Evolutionary conservation across 2,888 invertebrate genomes (phyloP).

Genomic region (Yponomeuta malinellus): DNA sequence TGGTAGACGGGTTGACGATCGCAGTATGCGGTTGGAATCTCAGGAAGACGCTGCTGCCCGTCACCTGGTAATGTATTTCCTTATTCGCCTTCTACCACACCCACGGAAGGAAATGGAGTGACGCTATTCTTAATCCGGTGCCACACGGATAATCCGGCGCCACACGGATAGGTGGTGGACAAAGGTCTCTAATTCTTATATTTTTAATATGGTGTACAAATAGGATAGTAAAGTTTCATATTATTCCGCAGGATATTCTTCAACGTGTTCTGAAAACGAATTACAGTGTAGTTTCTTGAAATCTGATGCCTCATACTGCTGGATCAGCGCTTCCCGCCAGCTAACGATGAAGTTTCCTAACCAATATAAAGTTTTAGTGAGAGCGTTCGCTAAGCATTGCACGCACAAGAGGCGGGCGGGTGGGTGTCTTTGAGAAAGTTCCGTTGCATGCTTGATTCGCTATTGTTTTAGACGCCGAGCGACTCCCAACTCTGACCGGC

Average conservation of each 20-base stretch:
- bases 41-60: too few species aligned
- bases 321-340: slow-evolving; percentile 37
- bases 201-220: too few species aligned
- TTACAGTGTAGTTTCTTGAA: slow-evolving; percentile 14
- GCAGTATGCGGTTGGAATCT: too few species aligned
- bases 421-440: slow-evolving; percentile 68
- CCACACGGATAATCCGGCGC: too few species aligned
- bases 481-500: slow-evolving; percentile 60
- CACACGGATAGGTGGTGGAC: background rate
- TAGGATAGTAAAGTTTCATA: background rate
- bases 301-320: slow-evolving; percentile 29
- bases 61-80: too few species aligned
- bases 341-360: slow-evolving; percentile 60
- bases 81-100: too few species aligned
- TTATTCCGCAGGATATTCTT: background rate
- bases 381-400: slow-evolving; percentile 59
- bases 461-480: slow-evolving; percentile 63
- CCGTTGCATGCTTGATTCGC: slow-evolving; percentile 71
- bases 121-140: too few species aligned
- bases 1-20: too few species aligned
- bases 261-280: slow-evolving; percentile 4
- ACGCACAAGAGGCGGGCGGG: slow-evolving; percentile 55
- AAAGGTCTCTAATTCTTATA: background rate
- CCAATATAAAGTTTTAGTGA: slow-evolving; percentile 68
- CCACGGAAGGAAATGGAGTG: too few species aligned